Evolutionary conservation across 2,113 vertebrate genomes (phyloP).

Genomic region (Macaca nemestrina): DNA sequence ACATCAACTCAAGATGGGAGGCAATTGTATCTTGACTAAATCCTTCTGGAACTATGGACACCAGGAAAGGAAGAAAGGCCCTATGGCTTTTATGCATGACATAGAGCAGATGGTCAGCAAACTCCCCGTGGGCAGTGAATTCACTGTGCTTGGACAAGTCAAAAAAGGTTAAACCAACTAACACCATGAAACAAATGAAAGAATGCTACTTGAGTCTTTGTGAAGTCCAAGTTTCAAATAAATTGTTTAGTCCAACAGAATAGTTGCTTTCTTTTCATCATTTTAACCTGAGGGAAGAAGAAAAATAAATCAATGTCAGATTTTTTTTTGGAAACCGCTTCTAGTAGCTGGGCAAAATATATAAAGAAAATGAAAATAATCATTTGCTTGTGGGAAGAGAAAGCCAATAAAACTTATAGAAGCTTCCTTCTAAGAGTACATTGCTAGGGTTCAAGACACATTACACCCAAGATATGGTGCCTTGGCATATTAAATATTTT

Average conservation of each 20-base stretch:
- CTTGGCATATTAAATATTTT: not conserved
- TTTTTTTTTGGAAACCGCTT: not conserved
- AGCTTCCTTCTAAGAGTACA: constrained; percentile 74
- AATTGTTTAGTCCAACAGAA: constrained; percentile 58
- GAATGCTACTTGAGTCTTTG: constrained; percentile 64
- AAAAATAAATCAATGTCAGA: constrained; percentile 71
- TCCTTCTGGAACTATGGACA: not conserved
- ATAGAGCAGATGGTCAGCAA: not conserved
- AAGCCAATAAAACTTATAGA: constrained; percentile 61
- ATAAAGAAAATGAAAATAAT: constrained; percentile 61
- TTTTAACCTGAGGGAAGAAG: constrained; percentile 74
- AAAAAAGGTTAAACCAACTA: constrained; percentile 77
- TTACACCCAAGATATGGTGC: not conserved
- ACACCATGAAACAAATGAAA: constrained; percentile 72
- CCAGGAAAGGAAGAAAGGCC: not conserved
- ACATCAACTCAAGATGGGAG: not conserved
- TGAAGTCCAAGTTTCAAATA: constrained; percentile 78
- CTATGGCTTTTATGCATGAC: not conserved
- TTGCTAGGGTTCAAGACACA: not conserved
- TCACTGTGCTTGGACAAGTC: constrained; percentile 75
- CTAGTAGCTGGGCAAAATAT: not conserved
- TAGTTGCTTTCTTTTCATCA: constrained; percentile 71
- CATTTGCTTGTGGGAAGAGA: constrained; percentile 24
- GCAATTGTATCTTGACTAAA: not conserved
- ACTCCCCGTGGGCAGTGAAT: not conserved